These are phyloP conservation scores for Dinocampus coccinellae DNA, from an alignment of 2,888 invertebrate species.

Conservation along the genomic window DNA sequence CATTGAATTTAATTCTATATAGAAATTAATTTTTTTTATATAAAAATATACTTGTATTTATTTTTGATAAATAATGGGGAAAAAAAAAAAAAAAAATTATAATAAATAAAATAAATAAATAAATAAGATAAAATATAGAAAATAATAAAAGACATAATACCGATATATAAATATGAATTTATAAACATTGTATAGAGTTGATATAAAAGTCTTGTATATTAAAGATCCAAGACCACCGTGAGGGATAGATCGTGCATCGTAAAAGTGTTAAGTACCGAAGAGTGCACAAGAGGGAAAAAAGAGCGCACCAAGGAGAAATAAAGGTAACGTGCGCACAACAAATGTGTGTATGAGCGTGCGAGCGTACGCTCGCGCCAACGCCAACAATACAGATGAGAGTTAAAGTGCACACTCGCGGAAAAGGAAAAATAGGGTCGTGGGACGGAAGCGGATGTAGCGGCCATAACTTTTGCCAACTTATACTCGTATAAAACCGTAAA, in stretches of 20 bases:
- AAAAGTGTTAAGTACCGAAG: conserved; percentile 63
- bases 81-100: no score
- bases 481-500: conserved; percentile 38
- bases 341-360: neutral
- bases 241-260: conserved; percentile 60
- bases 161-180: neutral
- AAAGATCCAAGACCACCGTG: conserved; percentile 23
- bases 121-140: neutral
- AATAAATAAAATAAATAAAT: neutral
- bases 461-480: conserved; percentile 56
- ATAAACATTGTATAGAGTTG: neutral
- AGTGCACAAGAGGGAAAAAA: no score
- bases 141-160: neutral
- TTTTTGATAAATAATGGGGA: no score
- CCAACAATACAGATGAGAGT: neutral
- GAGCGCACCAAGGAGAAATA: conserved; percentile 58
- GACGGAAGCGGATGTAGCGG: conserved; percentile 68
- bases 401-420: conserved; percentile 39
- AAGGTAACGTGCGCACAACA: conserved; percentile 43
- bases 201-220: neutral
- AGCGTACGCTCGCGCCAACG: neutral
- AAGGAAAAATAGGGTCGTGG: conserved; percentile 63
- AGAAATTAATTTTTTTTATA: no score
- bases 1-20: no score
- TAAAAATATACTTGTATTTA: no score